Conservation (phyloP, 2,797 vertebrate species). For the Meriones psammophilus region DNA sequence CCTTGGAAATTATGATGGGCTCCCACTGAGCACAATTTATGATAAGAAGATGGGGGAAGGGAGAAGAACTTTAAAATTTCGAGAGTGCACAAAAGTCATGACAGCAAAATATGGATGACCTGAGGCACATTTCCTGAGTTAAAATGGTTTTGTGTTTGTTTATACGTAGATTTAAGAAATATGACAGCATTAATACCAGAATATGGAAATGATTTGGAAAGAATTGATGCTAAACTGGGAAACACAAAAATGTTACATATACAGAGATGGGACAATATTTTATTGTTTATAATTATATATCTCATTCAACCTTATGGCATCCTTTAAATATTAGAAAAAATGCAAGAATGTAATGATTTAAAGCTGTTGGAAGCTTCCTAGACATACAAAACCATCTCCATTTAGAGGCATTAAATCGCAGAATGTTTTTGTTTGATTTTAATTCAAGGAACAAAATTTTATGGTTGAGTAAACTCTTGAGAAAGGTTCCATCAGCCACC, state of each 20-base stretch:
- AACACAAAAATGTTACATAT: slow-evolving; percentile 60
- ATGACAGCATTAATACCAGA: slow-evolving; percentile 66
- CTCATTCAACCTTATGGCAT: slow-evolving; percentile 45
- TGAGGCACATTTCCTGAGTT: slow-evolving; percentile 55
- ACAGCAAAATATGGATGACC: slow-evolving; percentile 52
- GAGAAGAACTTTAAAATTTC: neutral
- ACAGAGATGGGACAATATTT: slow-evolving; percentile 57
- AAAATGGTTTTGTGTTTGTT: slow-evolving; percentile 67
- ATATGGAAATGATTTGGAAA: slow-evolving; percentile 65
- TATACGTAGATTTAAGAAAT: slow-evolving; percentile 66
- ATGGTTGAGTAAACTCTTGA: slow-evolving; percentile 61
- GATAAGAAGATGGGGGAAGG: slow-evolving; percentile 16
- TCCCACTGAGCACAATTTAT: neutral
- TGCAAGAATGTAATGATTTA: slow-evolving; percentile 63
- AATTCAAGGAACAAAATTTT: slow-evolving; percentile 75
- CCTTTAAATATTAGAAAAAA: slow-evolving; percentile 71
- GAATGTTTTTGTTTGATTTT: slow-evolving; percentile 76
- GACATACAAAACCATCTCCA: slow-evolving; percentile 59
- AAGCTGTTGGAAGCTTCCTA: slow-evolving; percentile 64
- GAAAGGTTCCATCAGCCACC: slow-evolving; percentile 65
- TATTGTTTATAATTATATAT: slow-evolving; percentile 71
- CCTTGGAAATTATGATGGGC: neutral
- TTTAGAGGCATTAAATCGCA: slow-evolving; percentile 65
- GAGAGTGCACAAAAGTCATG: slow-evolving; percentile 24
- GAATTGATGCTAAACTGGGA: slow-evolving; percentile 61